Evolutionary conservation across 2,113 vertebrate species (phyloP).

Genomic region (Nestor notabilis): DNA sequence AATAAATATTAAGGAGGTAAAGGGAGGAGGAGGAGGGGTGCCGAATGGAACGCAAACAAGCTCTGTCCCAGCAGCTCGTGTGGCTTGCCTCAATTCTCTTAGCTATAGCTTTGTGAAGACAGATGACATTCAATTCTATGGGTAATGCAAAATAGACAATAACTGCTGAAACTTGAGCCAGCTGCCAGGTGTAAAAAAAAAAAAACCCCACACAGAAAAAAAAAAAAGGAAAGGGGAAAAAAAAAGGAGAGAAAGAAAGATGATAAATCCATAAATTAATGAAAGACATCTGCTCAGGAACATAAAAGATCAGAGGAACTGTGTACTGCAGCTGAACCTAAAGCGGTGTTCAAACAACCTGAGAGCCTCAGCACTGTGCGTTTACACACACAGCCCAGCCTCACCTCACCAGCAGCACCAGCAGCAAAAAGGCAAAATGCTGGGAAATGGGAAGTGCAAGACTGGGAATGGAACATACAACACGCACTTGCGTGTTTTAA

Average conservation of each 20-base stretch:
- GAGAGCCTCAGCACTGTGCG: constrained; percentile 69
- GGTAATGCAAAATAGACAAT: constrained; percentile 88
- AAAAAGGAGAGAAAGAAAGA: constrained; percentile 82
- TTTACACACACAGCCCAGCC: constrained; percentile 67
- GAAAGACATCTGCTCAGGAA: constrained; percentile 95
- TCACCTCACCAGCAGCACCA: constrained; percentile 64
- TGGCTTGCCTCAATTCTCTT: constrained; percentile 80
- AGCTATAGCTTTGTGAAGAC: constrained; percentile 88
- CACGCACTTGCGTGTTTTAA: neutral
- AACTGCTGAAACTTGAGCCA: constrained; percentile 95
- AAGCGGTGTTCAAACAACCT: constrained; percentile 86
- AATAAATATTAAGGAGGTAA: constrained; percentile 91
- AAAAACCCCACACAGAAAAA: constrained; percentile 33
- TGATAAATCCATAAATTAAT: constrained; percentile 98
- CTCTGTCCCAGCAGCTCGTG: constrained; percentile 79
- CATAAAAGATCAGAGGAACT: constrained; percentile 89
- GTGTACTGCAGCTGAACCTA: constrained; percentile 85
- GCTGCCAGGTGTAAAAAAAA: constrained; percentile 95
- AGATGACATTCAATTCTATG: constrained; percentile 89
- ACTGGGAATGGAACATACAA: neutral
- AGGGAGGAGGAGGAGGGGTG: constrained; percentile 57
- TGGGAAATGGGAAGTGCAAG: constrained; percentile 7
- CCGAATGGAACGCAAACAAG: constrained; percentile 77
- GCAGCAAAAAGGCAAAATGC: constrained; percentile 57
- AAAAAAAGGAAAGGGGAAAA: constrained; percentile 66